These are phyloP conservation scores for Burhinus bistriatus DNA, from an alignment of 2,113 vertebrate species.

Conservation along the genomic window DNA sequence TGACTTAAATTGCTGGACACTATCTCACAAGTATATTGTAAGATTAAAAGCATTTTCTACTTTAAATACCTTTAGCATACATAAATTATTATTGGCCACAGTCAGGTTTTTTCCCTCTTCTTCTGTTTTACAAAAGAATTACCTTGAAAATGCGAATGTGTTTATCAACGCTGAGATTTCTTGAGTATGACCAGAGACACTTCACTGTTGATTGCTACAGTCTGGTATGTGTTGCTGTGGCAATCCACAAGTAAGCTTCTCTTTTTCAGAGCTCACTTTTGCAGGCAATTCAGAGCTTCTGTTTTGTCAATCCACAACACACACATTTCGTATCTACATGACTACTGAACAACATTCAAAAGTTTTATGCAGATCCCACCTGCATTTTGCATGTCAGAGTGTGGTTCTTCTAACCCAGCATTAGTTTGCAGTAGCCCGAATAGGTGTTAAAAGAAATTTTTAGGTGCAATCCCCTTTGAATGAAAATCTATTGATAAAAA, in stretches of 20 bases:
- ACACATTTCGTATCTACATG: neutral
- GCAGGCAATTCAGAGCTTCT: neutral
- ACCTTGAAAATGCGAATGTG: neutral
- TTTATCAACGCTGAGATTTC: neutral
- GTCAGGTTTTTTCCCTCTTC: neutral
- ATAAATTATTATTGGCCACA: neutral
- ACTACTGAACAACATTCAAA: neutral
- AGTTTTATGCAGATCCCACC: neutral
- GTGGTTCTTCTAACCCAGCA: neutral
- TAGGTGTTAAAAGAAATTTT: neutral
- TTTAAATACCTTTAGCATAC: neutral
- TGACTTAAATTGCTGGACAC: neutral
- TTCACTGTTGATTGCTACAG: neutral
- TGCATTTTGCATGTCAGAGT: neutral
- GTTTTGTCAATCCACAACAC: neutral
- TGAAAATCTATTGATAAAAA: neutral
- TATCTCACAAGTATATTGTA: neutral
- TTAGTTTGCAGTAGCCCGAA: neutral
- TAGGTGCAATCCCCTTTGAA: neutral
- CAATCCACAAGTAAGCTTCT: neutral
- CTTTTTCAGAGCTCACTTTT: neutral
- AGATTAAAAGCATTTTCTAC: neutral
- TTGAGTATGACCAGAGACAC: neutral
- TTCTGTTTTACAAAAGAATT: neutral
- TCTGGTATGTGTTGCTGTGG: neutral